These are phyloP conservation scores for Molanna angustata DNA, from an alignment of 2,888 invertebrate genomes.

Conservation along the genomic window DNA sequence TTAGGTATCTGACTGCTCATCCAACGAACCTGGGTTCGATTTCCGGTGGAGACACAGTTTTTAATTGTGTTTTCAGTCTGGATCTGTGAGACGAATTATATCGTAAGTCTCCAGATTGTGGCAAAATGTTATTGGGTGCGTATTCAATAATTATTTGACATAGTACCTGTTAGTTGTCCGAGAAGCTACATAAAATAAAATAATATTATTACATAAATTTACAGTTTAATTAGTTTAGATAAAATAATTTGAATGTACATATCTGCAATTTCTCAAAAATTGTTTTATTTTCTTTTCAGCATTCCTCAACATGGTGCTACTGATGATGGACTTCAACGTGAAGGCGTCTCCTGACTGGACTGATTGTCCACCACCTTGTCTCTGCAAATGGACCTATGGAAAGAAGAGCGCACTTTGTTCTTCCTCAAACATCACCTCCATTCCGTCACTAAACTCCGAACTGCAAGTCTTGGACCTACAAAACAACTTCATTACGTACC, in stretches of 20 bases:
- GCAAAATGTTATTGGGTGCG: too few relatives aligned
- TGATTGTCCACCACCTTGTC: slow-evolving; percentile 80
- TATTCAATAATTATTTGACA: too few relatives aligned
- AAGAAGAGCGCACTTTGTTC: slow-evolving; percentile 87
- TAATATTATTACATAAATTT: too few relatives aligned
- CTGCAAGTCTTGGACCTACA: slow-evolving; percentile 83
- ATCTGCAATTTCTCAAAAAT: not conserved
- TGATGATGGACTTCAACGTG: slow-evolving; percentile 38
- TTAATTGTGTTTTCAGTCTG: too few relatives aligned
- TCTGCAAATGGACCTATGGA: slow-evolving; percentile 90
- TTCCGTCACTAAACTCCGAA: slow-evolving; percentile 61
- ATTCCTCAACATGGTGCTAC: slow-evolving; percentile 28
- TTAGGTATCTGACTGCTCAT: too few relatives aligned
- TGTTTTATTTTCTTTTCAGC: slow-evolving; percentile 21
- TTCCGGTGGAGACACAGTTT: too few relatives aligned
- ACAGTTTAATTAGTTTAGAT: not conserved
- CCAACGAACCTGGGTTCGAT: too few relatives aligned
- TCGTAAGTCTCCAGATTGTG: too few relatives aligned
- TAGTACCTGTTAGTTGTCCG: too few relatives aligned
- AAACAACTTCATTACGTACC: slow-evolving; percentile 69
- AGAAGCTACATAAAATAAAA: too few relatives aligned
- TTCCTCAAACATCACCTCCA: slow-evolving; percentile 73
- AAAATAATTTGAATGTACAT: not conserved
- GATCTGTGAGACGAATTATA: too few relatives aligned
- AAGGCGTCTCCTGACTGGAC: slow-evolving; percentile 76